Percentiles rank a stretch among this genome's conserved stretches.
phyloP scores from a whole-genome alignment of 2,113 vertebrate genomes.

The Aptenodytes forsteri region DNA sequence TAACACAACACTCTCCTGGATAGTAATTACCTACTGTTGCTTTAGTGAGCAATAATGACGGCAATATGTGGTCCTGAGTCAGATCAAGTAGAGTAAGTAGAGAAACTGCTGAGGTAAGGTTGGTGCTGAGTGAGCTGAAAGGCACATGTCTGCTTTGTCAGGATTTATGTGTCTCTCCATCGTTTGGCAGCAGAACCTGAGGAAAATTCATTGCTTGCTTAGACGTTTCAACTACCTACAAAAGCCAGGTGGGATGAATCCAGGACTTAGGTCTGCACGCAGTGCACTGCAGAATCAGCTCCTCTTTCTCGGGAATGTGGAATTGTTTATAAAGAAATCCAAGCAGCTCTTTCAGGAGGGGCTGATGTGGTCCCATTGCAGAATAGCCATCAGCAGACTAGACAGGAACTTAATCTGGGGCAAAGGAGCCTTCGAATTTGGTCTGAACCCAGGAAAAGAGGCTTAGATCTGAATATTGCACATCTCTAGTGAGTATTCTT shows the following conservation, averaged over 20 bases:
- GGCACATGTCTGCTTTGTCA: constrained; percentile 40
- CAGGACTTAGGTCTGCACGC: neutral
- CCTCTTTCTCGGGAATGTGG: neutral
- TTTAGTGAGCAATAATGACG: constrained; percentile 35
- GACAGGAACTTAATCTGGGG: neutral
- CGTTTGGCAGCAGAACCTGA: neutral
- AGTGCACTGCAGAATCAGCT: neutral
- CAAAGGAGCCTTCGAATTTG: neutral
- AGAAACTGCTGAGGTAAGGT: constrained; percentile 44
- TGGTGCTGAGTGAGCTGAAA: constrained; percentile 49
- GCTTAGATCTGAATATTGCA: neutral
- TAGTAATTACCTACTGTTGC: constrained; percentile 25
- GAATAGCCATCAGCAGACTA: neutral
- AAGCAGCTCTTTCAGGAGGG: neutral
- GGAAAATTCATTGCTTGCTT: constrained; percentile 25
- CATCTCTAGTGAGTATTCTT: neutral
- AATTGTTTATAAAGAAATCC: neutral
- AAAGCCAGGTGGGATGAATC: constrained; percentile 14
- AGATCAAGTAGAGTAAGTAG: neutral
- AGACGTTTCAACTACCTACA: neutral
- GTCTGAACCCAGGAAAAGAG: neutral
- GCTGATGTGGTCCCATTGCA: neutral
- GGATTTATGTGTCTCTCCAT: constrained; percentile 11
- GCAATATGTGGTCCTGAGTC: constrained; percentile 37
- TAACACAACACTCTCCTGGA: neutral